phyloP scores from a whole-genome alignment of 2,888 invertebrate genomes.

The Tuta absoluta region DNA sequence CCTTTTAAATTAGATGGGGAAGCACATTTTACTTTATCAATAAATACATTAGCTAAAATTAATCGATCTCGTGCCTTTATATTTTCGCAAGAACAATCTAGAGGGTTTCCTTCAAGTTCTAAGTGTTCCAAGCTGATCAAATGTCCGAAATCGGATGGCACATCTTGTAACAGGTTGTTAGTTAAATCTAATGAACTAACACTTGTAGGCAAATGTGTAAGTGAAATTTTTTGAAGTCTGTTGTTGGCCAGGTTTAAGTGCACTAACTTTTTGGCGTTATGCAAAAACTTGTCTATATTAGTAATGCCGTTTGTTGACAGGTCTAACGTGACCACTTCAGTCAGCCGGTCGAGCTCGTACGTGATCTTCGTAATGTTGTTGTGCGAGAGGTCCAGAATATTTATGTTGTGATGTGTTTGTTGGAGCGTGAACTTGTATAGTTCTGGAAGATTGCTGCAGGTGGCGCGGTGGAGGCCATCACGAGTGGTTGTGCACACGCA shows the following conservation, averaged over 20 bases:
- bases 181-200: constrained; percentile 83
- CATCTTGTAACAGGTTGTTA: constrained; percentile 81
- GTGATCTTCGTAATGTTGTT: constrained; percentile 81
- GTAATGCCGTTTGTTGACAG: constrained; percentile 83
- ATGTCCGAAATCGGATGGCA: constrained; percentile 81
- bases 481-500: constrained; percentile 83
- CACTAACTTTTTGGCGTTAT: constrained; percentile 80
- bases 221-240: constrained; percentile 76
- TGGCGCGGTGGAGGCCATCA: constrained; percentile 85
- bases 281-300: constrained; percentile 80
- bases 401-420: constrained; percentile 77
- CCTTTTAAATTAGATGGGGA: constrained; percentile 75
- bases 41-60: constrained; percentile 75
- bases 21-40: constrained; percentile 80
- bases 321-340: constrained; percentile 83
- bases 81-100: constrained; percentile 87
- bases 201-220: constrained; percentile 79
- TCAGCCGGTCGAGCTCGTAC: constrained; percentile 80
- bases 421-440: constrained; percentile 84
- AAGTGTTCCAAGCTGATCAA: constrained; percentile 82
- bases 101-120: constrained; percentile 84
- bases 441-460: constrained; percentile 86
- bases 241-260: constrained; percentile 83
- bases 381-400: constrained; percentile 83
- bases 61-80: constrained; percentile 83